Base-by-base conservation (phyloP, 2,113 vertebrate species). In the Cheilinus undulatus region DNA sequence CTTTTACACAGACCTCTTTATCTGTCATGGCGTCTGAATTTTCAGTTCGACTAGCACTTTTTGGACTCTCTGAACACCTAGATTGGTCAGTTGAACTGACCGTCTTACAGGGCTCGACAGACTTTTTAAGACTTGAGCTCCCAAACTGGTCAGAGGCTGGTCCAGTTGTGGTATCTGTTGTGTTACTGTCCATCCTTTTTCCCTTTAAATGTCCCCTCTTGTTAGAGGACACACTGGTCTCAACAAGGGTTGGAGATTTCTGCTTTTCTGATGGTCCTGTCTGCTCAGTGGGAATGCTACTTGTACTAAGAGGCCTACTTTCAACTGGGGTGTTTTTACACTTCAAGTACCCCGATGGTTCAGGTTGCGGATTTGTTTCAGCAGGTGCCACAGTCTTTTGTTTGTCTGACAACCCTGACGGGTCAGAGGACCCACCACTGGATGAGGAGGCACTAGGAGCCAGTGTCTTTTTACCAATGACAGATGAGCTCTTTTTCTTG, bases 401-500 rank as follows among this genome's bases (percentile, higher is more conserved):
- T 13, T 75, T 88, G 6, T 86, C 83, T 27, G 12, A 36, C 19
- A 54, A 40, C 2, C 40, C 53, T 34, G 65, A 30, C 36, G 63
- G 76, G 43, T 90, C 83, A 52, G 3, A 36, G 12, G 53, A 7
- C 0, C 27, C 63, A 12, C 30, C 58, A 49, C 13, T n/a, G n/a
- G 63, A 66, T 28, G 69, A 60, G 5, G 65, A 54, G 11, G 15
- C 24, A 49, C 50, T 46, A 28, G 76, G 43, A 58, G 22, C 22
- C 1, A 48, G 17, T 1, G 27, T 53, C 77, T 86, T 92, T 76
- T 84, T 92, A 68, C 52, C 71, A 17, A 43, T 27, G 28, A 48
- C 30, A 13, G 80, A 65, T 40, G 77, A 70, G 60, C 65, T 86
- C 73, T 93, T 94, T 38, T 93, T 94, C 82, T 91, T 94, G 56